Conservation (phyloP, 2,797 vertebrate genomes). For the Oreochromis grahami region DNA sequence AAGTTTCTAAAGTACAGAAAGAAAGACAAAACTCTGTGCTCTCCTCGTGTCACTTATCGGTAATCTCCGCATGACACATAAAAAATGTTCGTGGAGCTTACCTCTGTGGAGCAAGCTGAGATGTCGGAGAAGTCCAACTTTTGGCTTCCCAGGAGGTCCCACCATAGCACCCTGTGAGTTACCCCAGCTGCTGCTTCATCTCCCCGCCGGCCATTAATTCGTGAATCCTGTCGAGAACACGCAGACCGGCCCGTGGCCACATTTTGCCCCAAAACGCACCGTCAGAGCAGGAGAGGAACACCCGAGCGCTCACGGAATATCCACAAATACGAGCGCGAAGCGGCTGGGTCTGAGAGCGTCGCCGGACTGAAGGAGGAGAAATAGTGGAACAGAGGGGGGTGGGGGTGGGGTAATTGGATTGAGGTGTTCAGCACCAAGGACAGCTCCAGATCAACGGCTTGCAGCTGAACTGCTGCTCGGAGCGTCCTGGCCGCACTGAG, state of each 20-base stretch:
- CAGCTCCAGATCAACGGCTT: constrained; percentile 61
- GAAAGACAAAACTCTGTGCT: background rate
- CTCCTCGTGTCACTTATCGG: background rate
- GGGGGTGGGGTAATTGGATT: constrained; percentile 62
- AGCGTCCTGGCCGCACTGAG: background rate
- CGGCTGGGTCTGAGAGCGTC: background rate
- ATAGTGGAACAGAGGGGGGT: background rate
- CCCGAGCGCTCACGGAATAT: background rate
- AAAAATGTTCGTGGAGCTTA: background rate
- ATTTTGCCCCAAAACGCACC: constrained; percentile 5
- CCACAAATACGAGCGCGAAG: background rate
- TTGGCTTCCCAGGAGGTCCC: constrained; percentile 32
- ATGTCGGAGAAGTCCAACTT: constrained; percentile 16
- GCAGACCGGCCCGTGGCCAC: background rate
- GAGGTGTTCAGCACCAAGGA: constrained; percentile 75
- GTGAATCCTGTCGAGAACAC: background rate
- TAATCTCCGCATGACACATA: background rate
- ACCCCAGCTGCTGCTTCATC: background rate
- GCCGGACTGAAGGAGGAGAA: background rate
- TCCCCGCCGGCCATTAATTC: background rate
- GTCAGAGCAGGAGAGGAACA: background rate
- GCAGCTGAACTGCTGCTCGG: background rate
- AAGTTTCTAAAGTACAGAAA: background rate
- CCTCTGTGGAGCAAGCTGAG: constrained; percentile 26
- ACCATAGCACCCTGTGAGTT: constrained; percentile 39